These are phyloP conservation scores for Beroe ovata DNA, from an alignment of 37 sponge, comb jelly and placozoan species.

Conservation along the genomic window DNA sequence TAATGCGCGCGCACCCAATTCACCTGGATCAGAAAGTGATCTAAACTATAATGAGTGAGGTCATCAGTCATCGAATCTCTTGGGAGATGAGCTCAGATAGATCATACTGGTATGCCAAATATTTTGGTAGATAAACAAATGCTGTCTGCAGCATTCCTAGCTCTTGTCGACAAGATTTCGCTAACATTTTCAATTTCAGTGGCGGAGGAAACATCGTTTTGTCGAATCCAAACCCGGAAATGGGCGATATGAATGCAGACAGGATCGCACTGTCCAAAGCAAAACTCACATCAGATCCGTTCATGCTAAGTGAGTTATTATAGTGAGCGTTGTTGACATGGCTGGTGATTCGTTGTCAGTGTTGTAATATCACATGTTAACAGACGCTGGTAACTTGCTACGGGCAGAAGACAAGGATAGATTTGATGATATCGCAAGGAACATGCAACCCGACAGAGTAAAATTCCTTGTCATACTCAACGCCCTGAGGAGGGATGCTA, in stretches of 20 bases:
- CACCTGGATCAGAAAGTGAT: too few species aligned
- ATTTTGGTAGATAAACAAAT: too few species aligned
- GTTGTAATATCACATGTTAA: not conserved
- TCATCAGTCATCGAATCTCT: too few species aligned
- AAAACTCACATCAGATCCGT: conserved; percentile 47
- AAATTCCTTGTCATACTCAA: conserved; percentile 42
- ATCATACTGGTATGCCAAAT: too few species aligned
- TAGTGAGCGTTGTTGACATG: not conserved
- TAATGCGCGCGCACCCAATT: not conserved
- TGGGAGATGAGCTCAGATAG: too few species aligned
- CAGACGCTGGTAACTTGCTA: conserved; percentile 5
- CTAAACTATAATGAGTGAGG: too few species aligned
- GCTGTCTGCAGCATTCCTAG: too few species aligned
- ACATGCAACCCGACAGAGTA: not conserved
- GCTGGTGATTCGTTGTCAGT: too few species aligned
- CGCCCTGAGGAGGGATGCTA: conserved; percentile 48
- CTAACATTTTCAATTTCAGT: too few species aligned
- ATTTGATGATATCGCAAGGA: conserved; percentile 33
- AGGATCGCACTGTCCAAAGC: conserved; percentile 34
- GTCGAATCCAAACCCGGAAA: conserved; percentile 32
- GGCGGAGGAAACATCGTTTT: conserved; percentile 57
- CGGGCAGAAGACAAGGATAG: conserved; percentile 15
- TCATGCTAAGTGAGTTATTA: conserved; percentile 21
- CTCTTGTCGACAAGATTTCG: too few species aligned
- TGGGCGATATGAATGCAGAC: conserved; percentile 9